Conservation (phyloP, 2,888 invertebrate genomes). For the Zhuqinia jingwanae region DNA sequence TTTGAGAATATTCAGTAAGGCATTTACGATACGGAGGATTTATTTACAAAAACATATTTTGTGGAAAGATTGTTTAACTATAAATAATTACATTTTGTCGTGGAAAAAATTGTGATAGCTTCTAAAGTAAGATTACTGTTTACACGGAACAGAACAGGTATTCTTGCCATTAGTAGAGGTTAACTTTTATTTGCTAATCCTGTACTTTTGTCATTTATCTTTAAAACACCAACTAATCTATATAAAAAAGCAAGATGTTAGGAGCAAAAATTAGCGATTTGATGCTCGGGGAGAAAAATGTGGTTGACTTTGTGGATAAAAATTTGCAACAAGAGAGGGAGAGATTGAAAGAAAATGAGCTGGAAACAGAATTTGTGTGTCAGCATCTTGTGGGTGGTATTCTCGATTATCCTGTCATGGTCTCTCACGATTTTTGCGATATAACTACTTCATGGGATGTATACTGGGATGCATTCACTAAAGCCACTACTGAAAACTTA, state of each 20-base stretch:
- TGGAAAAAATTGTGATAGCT: no score
- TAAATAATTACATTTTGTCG: no score
- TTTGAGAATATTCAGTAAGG: no score
- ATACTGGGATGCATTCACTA: constrained; percentile 77
- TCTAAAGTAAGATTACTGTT: no score
- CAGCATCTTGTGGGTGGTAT: constrained; percentile 77
- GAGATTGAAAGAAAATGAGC: constrained; percentile 76
- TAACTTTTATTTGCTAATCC: no score
- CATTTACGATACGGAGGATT: no score
- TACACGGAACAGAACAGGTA: no score
- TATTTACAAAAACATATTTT: no score
- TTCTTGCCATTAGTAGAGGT: no score
- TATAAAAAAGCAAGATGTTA: constrained; percentile 65
- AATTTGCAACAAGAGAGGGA: constrained; percentile 79
- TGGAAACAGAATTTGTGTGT: constrained; percentile 79
- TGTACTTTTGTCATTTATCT: background rate
- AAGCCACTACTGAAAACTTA: constrained; percentile 68
- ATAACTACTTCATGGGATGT: constrained; percentile 78
- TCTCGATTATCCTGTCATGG: constrained; percentile 78
- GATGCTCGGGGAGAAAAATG: constrained; percentile 78
- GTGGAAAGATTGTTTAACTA: no score
- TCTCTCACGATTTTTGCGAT: constrained; percentile 79
- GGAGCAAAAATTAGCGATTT: constrained; percentile 78
- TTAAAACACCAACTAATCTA: background rate
- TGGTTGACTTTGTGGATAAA: constrained; percentile 79